Evolutionary conservation across 2,113 vertebrate species (phyloP), one percentile per base, ranked within the genome.

Genomic region (Coturnix japonica): DNA sequence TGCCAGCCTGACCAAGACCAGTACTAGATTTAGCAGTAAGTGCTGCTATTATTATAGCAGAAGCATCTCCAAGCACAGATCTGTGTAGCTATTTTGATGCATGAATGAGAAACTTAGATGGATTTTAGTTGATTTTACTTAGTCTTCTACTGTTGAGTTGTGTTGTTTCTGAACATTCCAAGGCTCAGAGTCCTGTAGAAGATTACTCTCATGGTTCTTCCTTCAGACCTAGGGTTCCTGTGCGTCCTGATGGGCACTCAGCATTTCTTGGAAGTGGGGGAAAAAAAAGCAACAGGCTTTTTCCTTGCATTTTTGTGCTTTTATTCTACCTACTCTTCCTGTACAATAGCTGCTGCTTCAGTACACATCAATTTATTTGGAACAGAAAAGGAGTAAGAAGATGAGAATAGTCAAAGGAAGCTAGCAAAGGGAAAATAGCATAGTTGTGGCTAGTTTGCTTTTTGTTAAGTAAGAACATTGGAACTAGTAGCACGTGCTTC

Each of bases 1-100:
- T 91, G 85, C 82, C 90, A 93, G 85, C 61, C 4, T 80, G 83
- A 84, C 92, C 90, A 76, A 79, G 63, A 85, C 81, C 81, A 87
- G 86, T 79, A 54, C 54, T 93, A 83, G 77, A n/a, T 79, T 87
- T 84, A 92, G 81, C 64, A n/a, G 1, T 25, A 67, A 77, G 28
- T 63, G 15, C 81, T 73, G 81, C 66, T 93, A 9, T 82, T 93
- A 92, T 94, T 81, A 43, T 35, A 63, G 35, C 8, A 26, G 65
- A 54, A 53, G 30, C 47, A 65, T 67, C 28, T 47, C 46, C 56
- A 60, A 83, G 41, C 64, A 75, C 46, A 57, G 35, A 75, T 75
- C 43, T 65, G 0, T 77, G 41, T 79, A 25, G 44, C 66, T 72
- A 53, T 69, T 89, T 57, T 63, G 54, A 53, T 72, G 35, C 59